Evolutionary conservation across 2,113 vertebrate species (phyloP).

Genomic region (Pteruthius melanotis): DNA sequence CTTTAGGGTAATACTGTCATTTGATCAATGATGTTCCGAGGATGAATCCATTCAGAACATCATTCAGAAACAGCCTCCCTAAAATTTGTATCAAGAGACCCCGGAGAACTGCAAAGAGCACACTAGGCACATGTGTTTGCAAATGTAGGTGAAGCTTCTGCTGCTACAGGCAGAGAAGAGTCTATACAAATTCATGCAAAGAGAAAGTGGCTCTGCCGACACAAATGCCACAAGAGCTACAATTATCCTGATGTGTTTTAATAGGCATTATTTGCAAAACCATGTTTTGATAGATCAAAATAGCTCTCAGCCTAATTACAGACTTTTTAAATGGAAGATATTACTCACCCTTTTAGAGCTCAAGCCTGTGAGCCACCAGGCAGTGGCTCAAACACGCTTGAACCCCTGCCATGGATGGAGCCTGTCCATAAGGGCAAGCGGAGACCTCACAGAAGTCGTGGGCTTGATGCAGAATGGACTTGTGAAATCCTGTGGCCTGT

Average conservation of each 20-base stretch:
- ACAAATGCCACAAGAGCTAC: background rate
- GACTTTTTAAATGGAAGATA: background rate
- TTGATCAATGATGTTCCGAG: background rate
- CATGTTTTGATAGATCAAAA: background rate
- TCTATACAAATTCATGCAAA: background rate
- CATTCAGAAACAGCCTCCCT: background rate
- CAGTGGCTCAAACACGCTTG: background rate
- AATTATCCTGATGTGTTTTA: background rate
- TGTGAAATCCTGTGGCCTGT: background rate
- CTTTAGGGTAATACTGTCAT: background rate
- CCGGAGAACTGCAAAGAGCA: background rate
- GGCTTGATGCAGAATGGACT: background rate
- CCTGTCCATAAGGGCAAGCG: background rate
- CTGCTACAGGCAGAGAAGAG: background rate
- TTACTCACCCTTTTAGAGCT: background rate
- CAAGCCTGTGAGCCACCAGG: background rate
- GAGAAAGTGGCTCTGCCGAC: background rate
- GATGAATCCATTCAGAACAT: background rate
- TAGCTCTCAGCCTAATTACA: background rate
- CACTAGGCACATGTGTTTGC: background rate
- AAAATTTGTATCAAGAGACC: background rate
- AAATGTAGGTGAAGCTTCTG: background rate
- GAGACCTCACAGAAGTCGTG: background rate
- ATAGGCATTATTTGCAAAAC: background rate
- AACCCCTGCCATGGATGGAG: background rate